These are phyloP conservation scores for Siderastrea radians DNA, from an alignment of 92 coral and sea anemone genomes.

Conservation along the genomic window DNA sequence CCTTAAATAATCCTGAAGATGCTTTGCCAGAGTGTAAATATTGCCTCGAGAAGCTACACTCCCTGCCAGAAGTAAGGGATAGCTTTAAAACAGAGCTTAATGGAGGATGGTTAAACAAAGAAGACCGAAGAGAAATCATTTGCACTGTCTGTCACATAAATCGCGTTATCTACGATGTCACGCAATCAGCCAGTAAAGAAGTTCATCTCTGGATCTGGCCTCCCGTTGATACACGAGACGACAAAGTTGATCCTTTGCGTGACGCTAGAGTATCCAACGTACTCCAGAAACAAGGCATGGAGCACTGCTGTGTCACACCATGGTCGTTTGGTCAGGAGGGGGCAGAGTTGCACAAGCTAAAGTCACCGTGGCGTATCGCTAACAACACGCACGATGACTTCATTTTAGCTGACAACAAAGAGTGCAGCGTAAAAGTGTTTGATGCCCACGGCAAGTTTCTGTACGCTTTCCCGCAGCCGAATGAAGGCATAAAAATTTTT, in stretches of 20 bases:
- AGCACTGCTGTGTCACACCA: background rate
- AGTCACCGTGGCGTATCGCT: slow-evolving; percentile 46
- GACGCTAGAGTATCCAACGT: background rate
- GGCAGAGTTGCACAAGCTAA: slow-evolving; percentile 15
- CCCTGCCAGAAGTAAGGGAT: slow-evolving; percentile 29
- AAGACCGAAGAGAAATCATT: slow-evolving; percentile 25
- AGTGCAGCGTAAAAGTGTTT: slow-evolving; percentile 45
- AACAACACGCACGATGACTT: slow-evolving; percentile 40
- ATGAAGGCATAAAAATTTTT: background rate
- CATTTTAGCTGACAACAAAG: slow-evolving; percentile 56
- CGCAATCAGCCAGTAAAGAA: background rate
- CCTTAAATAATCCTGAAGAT: background rate
- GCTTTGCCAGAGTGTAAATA: slow-evolving; percentile 34
- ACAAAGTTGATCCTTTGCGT: slow-evolving; percentile 31
- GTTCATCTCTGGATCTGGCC: slow-evolving; percentile 17
- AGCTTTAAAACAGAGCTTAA: slow-evolving; percentile 9
- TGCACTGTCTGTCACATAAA: slow-evolving; percentile 22
- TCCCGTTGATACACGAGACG: background rate
- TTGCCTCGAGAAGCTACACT: slow-evolving; percentile 45
- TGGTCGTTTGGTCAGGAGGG: slow-evolving; percentile 15
- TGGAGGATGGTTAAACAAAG: background rate
- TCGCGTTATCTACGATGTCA: slow-evolving; percentile 32
- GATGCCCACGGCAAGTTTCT: slow-evolving; percentile 48
- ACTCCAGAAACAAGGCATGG: background rate
- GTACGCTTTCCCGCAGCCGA: slow-evolving; percentile 10